Evolutionary conservation across 2,888 invertebrate genomes (phyloP).

Genomic region (Prosapia bicincta): DNA sequence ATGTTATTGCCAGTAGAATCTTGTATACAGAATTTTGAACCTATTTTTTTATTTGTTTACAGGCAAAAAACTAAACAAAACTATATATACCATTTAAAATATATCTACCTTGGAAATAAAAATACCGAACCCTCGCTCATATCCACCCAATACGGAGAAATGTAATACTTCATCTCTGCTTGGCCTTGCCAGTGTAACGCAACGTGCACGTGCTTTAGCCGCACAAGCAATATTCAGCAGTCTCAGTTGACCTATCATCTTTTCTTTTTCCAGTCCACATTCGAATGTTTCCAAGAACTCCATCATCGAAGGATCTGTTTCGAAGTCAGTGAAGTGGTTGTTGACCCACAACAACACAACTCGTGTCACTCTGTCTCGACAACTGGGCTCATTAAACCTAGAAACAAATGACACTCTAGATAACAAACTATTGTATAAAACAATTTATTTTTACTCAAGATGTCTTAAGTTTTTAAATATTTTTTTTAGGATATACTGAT

Average conservation of each 20-base stretch:
- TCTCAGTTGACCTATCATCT: conserved; percentile 69
- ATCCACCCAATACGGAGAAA: conserved; percentile 92
- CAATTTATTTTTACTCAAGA: too few species aligned
- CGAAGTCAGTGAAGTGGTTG: conserved; percentile 97
- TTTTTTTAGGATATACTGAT: too few species aligned
- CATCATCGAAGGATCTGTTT: conserved; percentile 94
- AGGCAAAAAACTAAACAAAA: background rate
- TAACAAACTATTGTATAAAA: too few species aligned
- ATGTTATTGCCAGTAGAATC: too few species aligned
- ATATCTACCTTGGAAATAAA: conserved; percentile 74
- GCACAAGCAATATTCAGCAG: conserved; percentile 95
- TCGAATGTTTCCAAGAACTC: conserved; percentile 94
- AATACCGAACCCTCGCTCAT: conserved; percentile 87
- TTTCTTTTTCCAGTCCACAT: conserved; percentile 72
- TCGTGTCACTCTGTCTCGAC: conserved; percentile 85
- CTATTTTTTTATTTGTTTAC: too few species aligned
- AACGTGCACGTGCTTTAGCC: conserved; percentile 90
- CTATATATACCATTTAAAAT: background rate
- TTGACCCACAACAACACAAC: conserved; percentile 98
- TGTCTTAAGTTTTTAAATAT: too few species aligned
- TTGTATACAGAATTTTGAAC: too few species aligned
- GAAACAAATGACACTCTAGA: background rate
- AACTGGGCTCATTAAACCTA: conserved; percentile 70
- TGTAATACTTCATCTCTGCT: conserved; percentile 90
- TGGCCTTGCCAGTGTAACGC: conserved; percentile 86